Conservation (phyloP, 2,888 invertebrate genomes). For the Keiferia lycopersicella region DNA sequence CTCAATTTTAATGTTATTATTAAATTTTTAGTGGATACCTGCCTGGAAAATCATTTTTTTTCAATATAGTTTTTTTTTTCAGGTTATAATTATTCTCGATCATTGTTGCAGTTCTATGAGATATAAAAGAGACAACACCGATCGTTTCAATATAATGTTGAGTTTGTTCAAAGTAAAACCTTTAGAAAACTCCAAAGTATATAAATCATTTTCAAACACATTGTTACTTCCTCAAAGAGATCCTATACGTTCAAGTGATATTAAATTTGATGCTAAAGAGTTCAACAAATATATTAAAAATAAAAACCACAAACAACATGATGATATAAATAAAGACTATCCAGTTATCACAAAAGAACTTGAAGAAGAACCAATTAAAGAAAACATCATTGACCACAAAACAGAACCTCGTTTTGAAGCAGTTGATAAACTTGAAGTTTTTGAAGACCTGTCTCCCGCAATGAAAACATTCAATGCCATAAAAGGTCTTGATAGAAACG, state of each 20-base stretch:
- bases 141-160: conserved; percentile 2
- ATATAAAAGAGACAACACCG: not conserved
- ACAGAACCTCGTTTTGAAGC: not conserved
- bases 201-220: conserved; percentile 9
- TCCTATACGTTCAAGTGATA: not conserved
- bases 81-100: not conserved
- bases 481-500: not conserved
- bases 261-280: not conserved
- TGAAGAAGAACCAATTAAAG: conserved; percentile 5
- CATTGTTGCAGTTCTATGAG: not conserved
- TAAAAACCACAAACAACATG: not conserved
- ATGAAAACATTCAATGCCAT: not conserved
- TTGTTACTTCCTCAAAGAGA: not conserved
- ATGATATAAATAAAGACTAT: not conserved
- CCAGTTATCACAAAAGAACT: not conserved
- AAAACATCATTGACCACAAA: not conserved
- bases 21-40: not conserved
- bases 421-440: not conserved
- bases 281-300: not conserved
- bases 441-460: not conserved
- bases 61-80: not conserved
- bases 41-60: not conserved
- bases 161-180: conserved; percentile 17
- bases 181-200: not conserved
- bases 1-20: not conserved